These are phyloP conservation scores for Mus pahari DNA, from an alignment of 2,113 vertebrate genomes.

Conservation along the genomic window DNA sequence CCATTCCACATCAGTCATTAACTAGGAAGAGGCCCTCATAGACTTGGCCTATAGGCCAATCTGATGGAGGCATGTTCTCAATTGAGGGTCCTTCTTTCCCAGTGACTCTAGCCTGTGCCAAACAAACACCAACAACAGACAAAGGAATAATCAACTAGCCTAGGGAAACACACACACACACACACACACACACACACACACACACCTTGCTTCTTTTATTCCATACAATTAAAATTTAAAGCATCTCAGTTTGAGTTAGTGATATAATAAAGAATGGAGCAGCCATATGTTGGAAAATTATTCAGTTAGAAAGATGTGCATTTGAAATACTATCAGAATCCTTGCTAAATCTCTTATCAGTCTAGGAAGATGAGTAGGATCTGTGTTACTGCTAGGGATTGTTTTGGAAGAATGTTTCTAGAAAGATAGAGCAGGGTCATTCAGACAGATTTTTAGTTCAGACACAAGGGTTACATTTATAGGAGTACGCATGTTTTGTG, in stretches of 20 bases:
- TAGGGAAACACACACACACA: neutral
- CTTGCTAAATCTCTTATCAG: constrained; percentile 7
- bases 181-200: too few species aligned
- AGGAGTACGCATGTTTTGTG: constrained; percentile 24
- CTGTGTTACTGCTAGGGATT: neutral
- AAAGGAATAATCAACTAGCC: neutral
- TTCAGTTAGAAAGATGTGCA: neutral
- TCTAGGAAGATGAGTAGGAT: neutral
- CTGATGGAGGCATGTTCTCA: neutral
- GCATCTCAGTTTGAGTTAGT: neutral
- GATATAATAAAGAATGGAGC: neutral
- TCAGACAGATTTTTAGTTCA: neutral
- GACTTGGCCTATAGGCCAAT: neutral
- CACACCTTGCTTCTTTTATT: neutral
- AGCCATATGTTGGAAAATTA: constrained; percentile 10
- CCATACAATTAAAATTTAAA: neutral
- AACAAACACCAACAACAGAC: neutral
- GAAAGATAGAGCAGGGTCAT: neutral
- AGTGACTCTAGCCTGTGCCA: neutral
- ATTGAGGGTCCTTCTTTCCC: neutral
- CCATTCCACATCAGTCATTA: neutral
- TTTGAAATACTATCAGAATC: neutral
- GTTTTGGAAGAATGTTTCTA: neutral
- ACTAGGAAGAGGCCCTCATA: neutral
- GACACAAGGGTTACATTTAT: neutral